Evolutionary conservation across 30 jellyfish, hydroid and myxozoan genomes (phyloP).

Genomic region (Cassiopea xamachana): DNA sequence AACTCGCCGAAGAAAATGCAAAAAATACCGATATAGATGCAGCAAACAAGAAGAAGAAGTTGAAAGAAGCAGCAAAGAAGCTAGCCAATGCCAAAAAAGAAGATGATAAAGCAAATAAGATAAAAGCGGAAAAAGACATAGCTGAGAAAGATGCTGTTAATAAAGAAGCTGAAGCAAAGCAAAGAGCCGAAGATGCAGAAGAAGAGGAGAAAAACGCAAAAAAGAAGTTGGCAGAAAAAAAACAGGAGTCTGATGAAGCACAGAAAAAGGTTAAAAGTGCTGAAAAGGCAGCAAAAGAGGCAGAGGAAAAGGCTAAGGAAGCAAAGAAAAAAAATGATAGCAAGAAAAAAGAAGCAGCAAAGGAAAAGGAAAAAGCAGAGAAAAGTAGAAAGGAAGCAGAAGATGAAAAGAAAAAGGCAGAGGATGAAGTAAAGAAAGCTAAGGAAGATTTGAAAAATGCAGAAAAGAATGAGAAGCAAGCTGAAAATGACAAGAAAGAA

Average conservation of each 20-base stretch:
- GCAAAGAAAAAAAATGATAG: conserved; percentile 20
- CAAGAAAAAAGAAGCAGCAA: conserved; percentile 24
- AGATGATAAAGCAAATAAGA: not conserved
- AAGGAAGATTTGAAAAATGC: conserved; percentile 14
- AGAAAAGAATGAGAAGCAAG: conserved; percentile 12
- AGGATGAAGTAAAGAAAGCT: conserved; percentile 8
- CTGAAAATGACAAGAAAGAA: not conserved
- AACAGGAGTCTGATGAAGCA: not conserved
- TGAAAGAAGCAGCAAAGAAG: conserved; percentile 7
- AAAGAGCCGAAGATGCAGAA: conserved; percentile 2
- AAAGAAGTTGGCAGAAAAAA: conserved; percentile 18
- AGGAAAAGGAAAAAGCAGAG: conserved; percentile 31
- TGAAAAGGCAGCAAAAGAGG: conserved; percentile 9
- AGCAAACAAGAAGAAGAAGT: conserved; percentile 5
- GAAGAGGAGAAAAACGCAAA: conserved; percentile 18
- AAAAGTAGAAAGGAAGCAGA: conserved; percentile 23
- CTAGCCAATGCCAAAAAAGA: not conserved
- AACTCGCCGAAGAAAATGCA: conserved; percentile 15
- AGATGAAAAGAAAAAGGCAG: conserved; percentile 24
- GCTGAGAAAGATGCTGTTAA: conserved; percentile 20
- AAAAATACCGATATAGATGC: conserved; percentile 20
- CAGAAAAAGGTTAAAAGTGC: conserved; percentile 2
- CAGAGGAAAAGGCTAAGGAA: conserved; percentile 24
- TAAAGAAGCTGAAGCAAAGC: conserved; percentile 11
- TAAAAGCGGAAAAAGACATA: conserved; percentile 16